Evolutionary conservation across 2,888 invertebrate genomes (phyloP), one percentile per base, ranked within the genome.

Genomic region (Sinohyriopsis cumingii): DNA sequence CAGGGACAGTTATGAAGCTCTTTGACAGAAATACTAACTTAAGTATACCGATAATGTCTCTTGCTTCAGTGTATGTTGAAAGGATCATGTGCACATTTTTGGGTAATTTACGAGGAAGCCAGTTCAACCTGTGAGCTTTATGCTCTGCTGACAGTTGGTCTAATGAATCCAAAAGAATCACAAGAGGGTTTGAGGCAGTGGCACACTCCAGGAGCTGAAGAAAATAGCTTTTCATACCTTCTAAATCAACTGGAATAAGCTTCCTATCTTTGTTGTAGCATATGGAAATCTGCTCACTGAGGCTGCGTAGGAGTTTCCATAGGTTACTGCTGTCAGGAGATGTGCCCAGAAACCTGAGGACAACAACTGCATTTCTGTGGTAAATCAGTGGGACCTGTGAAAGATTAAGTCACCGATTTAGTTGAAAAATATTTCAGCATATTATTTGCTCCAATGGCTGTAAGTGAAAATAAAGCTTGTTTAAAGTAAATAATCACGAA

Each of bases 261-360:
- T 55, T 65, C 56, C 67, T 73, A 33, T 76, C 75, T 62, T 69
- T 71, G 12, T 71, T 69, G 53, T 77, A 78, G 63, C 80, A 76
- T 53, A 73, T 60, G 15, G 74, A 74, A 59, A 88, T 80, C 67
- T 88, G 88, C 24, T 81, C 68, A 69, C 85, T 85, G 15, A 88
- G 59, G 25, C 84, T 84, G 18, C 71, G 69, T 53, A 88, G 69
- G 12, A 85, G 74, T 55, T 78, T 79, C 60, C 77, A 78, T 3
- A 87, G 72, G 45, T 81, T 82, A 63, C 82, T 82, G 65, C 86
- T 85, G 53, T 76, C 69, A 12, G 86, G 86, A 0, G 86, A 85
- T 7, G 86, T 86, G 3, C 88, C 87, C 18, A 87, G 79, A 63
- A 88, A 85, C 54, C 87, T 75, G 15, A 82, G 59, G n/a, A 84